Percentiles rank a stretch among this genome's conserved stretches.
Conservation (phyloP, 2,113 vertebrate species). For the Sinosuthora webbiana region DNA sequence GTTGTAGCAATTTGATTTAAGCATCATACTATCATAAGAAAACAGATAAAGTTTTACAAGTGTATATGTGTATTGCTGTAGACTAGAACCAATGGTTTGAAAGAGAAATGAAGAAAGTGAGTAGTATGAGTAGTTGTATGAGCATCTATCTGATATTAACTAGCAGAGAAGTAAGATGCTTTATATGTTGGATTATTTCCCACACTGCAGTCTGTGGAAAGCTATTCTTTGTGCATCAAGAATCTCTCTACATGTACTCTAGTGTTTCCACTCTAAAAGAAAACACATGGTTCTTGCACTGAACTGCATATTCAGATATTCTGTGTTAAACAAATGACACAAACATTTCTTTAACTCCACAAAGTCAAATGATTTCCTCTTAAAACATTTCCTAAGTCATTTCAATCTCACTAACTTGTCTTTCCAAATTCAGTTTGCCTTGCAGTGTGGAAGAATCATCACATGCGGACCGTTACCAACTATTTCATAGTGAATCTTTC, state of each 20-base stretch:
- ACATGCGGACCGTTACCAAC: slow-evolving; percentile 97
- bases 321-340: neutral
- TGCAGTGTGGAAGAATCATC: slow-evolving; percentile 97
- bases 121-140: too few species aligned
- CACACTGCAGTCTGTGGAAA: neutral
- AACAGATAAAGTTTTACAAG: neutral
- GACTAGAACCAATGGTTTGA: neutral
- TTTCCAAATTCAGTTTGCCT: slow-evolving; percentile 84
- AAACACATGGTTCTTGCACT: neutral
- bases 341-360: neutral
- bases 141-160: too few species aligned
- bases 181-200: neutral
- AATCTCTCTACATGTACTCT: neutral
- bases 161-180: neutral
- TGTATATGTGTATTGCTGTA: neutral
- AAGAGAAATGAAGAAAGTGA: neutral
- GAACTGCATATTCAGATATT: neutral
- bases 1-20: neutral
- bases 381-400: neutral
- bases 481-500: slow-evolving; percentile 98
- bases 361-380: neutral
- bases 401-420: neutral
- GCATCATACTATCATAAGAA: neutral
- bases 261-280: neutral
- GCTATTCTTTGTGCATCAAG: neutral